These are phyloP conservation scores for Pentamera pediparva DNA, from an alignment of 53 echinoderm and acorn worm species.

Conservation along the genomic window DNA sequence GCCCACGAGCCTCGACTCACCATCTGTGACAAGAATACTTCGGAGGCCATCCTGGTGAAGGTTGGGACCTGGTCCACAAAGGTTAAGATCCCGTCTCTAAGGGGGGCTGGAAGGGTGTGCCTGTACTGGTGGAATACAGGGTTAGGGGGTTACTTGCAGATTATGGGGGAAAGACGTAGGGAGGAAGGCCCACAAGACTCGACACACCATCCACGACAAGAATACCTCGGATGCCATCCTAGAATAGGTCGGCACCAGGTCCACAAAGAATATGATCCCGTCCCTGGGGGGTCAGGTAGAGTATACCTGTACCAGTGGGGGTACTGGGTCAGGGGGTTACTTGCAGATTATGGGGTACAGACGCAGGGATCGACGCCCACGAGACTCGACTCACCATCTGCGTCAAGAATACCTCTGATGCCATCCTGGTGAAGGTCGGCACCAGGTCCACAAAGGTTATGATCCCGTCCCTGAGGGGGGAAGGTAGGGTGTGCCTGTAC, in stretches of 20 bases:
- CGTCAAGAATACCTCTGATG: constrained; percentile 64
- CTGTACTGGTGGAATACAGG: constrained; percentile 86
- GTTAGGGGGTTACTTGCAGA: too few relatives aligned
- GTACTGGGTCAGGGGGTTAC: too few relatives aligned
- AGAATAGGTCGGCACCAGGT: constrained; percentile 80
- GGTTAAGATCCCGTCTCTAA: constrained; percentile 59
- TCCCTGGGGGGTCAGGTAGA: constrained; percentile 56
- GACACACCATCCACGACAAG: constrained; percentile 80
- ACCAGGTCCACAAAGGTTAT: constrained; percentile 87
- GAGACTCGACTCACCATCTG: constrained; percentile 97
- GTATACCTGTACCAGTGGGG: constrained; percentile 71
- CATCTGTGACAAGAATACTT: constrained; percentile 88
- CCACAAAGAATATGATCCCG: constrained; percentile 73
- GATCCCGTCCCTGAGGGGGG: constrained; percentile 57
- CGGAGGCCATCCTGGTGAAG: constrained; percentile 66
- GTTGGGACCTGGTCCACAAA: constrained; percentile 90
- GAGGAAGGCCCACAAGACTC: too few relatives aligned
- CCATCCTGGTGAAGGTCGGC: constrained; percentile 75
- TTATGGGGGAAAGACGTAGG: too few relatives aligned
- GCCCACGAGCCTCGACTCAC: too few relatives aligned
- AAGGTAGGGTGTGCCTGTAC: constrained; percentile 61
- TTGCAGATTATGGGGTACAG: too few relatives aligned
- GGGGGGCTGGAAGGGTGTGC: constrained; percentile 63
- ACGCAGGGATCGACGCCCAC: too few relatives aligned
- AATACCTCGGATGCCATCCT: constrained; percentile 69